A percentile compares a stretch with the other conserved stretches of the same genome.
These are phyloP conservation scores for Chauna torquata DNA, from an alignment of 2,113 vertebrate species.

Conservation along the genomic window DNA sequence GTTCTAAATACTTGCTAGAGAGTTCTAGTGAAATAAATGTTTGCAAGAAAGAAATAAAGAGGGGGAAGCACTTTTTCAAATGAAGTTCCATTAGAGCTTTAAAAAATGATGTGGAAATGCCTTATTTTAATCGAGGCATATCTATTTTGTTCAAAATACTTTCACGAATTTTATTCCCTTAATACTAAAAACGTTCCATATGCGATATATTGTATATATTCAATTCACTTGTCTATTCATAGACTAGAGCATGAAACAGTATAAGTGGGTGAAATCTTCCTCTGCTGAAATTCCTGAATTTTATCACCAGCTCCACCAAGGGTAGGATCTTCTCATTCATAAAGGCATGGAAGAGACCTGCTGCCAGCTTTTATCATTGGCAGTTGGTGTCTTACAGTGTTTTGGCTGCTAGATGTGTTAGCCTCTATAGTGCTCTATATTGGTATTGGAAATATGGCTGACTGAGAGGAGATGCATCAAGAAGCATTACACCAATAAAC, in stretches of 20 bases:
- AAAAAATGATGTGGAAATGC: not conserved
- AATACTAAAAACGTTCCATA: not conserved
- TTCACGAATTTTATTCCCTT: not conserved
- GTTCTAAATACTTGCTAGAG: not conserved
- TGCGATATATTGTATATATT: not conserved
- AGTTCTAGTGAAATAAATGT: not conserved
- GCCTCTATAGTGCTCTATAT: not conserved
- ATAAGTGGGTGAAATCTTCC: not conserved
- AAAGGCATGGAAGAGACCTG: not conserved
- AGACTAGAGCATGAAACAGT: not conserved
- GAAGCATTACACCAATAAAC: not conserved
- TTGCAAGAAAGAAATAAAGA: not conserved
- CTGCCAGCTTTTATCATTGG: not conserved
- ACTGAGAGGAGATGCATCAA: not conserved
- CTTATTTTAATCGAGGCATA: not conserved
- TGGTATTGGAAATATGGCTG: not conserved
- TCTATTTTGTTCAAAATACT: not conserved
- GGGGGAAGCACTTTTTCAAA: not conserved
- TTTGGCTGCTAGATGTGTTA: not conserved
- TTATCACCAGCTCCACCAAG: not conserved
- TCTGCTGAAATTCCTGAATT: not conserved
- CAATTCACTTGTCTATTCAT: not conserved
- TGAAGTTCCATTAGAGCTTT: not conserved
- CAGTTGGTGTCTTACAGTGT: not conserved
- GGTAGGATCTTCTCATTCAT: not conserved